These are phyloP conservation scores for Zosterops lateralis DNA, from an alignment of 2,113 vertebrate species.

Conservation along the genomic window DNA sequence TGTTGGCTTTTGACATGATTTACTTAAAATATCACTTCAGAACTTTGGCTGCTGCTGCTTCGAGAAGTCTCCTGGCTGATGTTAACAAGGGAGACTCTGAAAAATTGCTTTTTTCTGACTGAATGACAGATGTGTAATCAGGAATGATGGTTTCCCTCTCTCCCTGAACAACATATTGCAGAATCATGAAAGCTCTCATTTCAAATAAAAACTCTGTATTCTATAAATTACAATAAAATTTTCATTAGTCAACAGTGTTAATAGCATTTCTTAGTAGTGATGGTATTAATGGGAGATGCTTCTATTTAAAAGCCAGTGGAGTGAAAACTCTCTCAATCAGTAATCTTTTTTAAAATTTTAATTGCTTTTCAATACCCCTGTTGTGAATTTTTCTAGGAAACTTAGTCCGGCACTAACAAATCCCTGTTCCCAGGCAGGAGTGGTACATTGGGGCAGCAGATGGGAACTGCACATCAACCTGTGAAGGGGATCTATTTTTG, in stretches of 20 bases:
- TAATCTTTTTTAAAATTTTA: neutral
- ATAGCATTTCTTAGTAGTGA: conserved; percentile 4
- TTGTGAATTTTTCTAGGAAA: neutral
- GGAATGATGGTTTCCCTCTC: neutral
- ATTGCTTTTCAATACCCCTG: neutral
- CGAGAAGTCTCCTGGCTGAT: neutral
- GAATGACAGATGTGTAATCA: conserved; percentile 26
- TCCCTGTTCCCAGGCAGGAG: neutral
- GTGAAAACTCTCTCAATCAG: neutral
- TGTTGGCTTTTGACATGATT: neutral
- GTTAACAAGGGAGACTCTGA: neutral
- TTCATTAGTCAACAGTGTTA: conserved; percentile 30
- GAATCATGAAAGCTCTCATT: conserved; percentile 16
- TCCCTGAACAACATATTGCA: neutral
- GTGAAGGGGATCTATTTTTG: neutral
- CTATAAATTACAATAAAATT: conserved; percentile 31
- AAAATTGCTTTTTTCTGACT: neutral
- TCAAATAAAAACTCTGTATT: neutral
- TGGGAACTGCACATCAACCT: neutral
- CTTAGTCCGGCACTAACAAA: neutral
- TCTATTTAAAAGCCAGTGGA: neutral
- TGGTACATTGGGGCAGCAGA: neutral
- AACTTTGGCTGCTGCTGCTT: neutral
- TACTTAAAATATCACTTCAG: neutral
- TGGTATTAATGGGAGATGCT: conserved; percentile 10